Evolutionary conservation across 2,113 vertebrate genomes (phyloP), one percentile per base, ranked within the genome.

Genomic region (Plecotus auritus): DNA sequence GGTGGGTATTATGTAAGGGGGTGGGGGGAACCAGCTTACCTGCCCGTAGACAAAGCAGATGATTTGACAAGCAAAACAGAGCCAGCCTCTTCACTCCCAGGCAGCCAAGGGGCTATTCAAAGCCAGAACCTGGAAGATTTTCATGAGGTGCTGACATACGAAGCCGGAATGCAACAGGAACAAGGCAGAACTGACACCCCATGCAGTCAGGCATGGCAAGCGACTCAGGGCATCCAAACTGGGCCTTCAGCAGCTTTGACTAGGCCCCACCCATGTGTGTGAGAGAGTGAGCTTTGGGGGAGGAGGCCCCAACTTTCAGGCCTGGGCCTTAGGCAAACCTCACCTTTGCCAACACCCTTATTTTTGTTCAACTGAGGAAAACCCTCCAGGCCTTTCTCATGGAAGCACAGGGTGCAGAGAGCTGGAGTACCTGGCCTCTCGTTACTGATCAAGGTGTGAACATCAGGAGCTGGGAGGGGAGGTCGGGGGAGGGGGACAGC

Each of bases 1-100:
- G 2, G 49, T 85, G 20, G 49, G 91, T 81, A 92, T 97, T 94
- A 93, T 88, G 88, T 90, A 77, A 97, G 85, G 84, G 93, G 91
- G 77, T 40, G 35, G 56, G 80, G 37, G 37, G 42, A 85, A 91
- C 22, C 59, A 28, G 80, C 1, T 3, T 95, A 95, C 90, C 80
- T 97, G 90, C 80, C 96, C 49, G 20, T 74, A 96, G 95, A 93
- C 92, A 95, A 97, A 97, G 96, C 23, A n/a, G 92, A 66, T 95
- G 78, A 98, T 98, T 98, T 98, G 97, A 97, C 95, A 98, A 85
- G 97, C 97, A 98, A 98, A 98, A 95, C 1, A 96, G 67, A 94
- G 94, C 93, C 91, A 86, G 84, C 49, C 96, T 90, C 96, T 96
- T 96, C 95, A 92, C 94, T 97, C 97, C 95, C 96, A 97, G 94